Base-by-base conservation (phyloP, 2,113 vertebrate genomes). In the Callionymus lyra region DNA sequence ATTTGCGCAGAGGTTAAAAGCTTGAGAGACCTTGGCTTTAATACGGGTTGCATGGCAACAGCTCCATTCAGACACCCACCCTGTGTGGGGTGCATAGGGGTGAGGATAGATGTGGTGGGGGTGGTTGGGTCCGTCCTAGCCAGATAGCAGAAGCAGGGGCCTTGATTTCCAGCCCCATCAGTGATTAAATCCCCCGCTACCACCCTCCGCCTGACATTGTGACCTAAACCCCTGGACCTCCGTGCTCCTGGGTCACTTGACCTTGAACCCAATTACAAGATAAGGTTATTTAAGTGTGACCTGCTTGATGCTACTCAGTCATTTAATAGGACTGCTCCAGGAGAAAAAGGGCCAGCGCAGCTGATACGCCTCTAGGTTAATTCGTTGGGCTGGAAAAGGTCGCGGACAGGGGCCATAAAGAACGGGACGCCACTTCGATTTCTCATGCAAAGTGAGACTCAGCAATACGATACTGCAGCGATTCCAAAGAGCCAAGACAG, bases 231-330 rank as follows among this genome's bases (percentile, higher is more conserved):
- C 71, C 48, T 41, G 34, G 68, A 75, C 76, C 84, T 32, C 49
- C 19, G 19, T 55, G 77, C 83, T 80, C 73, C 50, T 42, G 70
- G 84, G 85, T 86, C 85, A 81, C 75, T 84, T 88, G 81, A 85
- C 85, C 82, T 88, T 88, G 84, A 88, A 86, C 85, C 79, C 85
- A 88, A 88, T 88, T 86, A 88, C 86, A 86, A 82, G 85, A 84
- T 81, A 84, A 86, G 85, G 81, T 85, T 82, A 84, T 78, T 84
- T 84, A 81, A 82, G 79, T 65, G 69, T 80, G 80, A 81, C 81
- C 83, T 53, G 34, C 47, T 12, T 63, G 11, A 42, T 38, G 77
- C 59, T 56, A 64, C 77, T 77, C 64, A 76, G 74, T 79, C 76
- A 63, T 68, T 81, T 85, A 81, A 85, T 84, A 72, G 80, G 69